A percentile compares a stretch with the other conserved stretches of the same genome.
Evolutionary conservation across 2,113 vertebrate species (phyloP).

Genomic region (Tetrao urogallus): DNA sequence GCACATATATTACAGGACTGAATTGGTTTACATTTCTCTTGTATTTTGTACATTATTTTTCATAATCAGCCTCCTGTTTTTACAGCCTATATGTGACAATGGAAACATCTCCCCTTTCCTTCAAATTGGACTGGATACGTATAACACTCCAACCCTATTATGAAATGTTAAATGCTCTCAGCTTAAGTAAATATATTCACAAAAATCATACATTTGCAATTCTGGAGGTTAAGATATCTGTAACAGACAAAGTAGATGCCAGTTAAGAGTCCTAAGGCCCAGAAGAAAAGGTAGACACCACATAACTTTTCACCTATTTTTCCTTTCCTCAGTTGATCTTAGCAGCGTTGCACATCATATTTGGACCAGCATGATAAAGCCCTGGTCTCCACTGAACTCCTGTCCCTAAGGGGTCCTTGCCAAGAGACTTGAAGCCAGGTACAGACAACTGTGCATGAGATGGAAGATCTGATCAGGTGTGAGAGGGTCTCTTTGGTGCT

Average conservation of each 20-base stretch:
- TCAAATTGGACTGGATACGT: slow-evolving; percentile 23
- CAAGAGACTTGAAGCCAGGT: not conserved
- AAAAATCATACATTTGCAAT: slow-evolving; percentile 12
- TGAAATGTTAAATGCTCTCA: slow-evolving; percentile 6
- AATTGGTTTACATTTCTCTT: slow-evolving; percentile 19
- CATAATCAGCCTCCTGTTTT: slow-evolving; percentile 1
- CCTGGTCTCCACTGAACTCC: not conserved
- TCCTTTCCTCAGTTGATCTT: not conserved
- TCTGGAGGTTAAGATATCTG: not conserved
- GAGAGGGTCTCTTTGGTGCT: not conserved
- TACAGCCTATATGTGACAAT: not conserved
- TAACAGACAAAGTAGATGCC: slow-evolving; percentile 14
- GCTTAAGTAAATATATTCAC: slow-evolving; percentile 11
- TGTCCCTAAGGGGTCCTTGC: not conserved
- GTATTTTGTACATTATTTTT: not conserved
- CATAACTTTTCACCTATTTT: not conserved
- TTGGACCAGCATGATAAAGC: not conserved
- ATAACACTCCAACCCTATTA: slow-evolving; percentile 17
- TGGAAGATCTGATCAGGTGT: not conserved
- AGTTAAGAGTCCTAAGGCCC: slow-evolving; percentile 20
- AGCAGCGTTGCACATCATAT: not conserved
- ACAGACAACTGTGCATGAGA: not conserved
- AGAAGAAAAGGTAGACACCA: slow-evolving; percentile 20
- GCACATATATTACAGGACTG: not conserved
- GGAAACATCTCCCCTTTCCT: slow-evolving; percentile 30